phyloP scores from a whole-genome alignment of 1,140 invertebrate genomes.

The Platorchestia sp. region DNA sequence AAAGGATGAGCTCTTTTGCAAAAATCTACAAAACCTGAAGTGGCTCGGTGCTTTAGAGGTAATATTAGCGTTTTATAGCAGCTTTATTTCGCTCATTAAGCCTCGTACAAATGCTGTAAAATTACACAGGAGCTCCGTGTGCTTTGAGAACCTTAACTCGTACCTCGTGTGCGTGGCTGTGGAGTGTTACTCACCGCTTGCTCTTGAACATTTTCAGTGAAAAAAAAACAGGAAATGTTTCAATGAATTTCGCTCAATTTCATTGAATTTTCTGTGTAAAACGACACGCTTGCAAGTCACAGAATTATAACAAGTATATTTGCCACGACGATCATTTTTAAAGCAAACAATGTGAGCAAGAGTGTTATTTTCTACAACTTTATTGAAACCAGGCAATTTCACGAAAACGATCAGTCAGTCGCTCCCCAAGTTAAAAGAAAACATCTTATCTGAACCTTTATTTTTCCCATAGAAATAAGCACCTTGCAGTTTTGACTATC shows the following conservation, averaged over 20 bases:
- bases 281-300: no score
- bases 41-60: background rate
- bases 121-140: background rate
- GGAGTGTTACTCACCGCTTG: background rate
- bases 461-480: no score
- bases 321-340: no score
- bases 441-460: no score
- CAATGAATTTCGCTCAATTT: background rate
- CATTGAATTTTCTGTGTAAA: no score
- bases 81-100: background rate
- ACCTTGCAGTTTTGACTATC: no score
- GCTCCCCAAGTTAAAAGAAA: no score
- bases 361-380: no score
- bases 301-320: no score
- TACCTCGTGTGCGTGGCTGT: background rate
- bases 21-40: background rate
- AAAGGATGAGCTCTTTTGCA: background rate
- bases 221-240: background rate
- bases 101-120: background rate
- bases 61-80: slow-evolving; percentile 2
- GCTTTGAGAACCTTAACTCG: background rate
- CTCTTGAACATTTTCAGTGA: background rate
- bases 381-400: no score
- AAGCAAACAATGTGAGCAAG: no score
- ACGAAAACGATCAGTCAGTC: no score